A percentile compares a stretch with the other conserved stretches of the same genome.
These are phyloP conservation scores for Caenorhabditis macrosperma DNA, from an alignment of 2,888 invertebrate species.

Conservation along the genomic window DNA sequence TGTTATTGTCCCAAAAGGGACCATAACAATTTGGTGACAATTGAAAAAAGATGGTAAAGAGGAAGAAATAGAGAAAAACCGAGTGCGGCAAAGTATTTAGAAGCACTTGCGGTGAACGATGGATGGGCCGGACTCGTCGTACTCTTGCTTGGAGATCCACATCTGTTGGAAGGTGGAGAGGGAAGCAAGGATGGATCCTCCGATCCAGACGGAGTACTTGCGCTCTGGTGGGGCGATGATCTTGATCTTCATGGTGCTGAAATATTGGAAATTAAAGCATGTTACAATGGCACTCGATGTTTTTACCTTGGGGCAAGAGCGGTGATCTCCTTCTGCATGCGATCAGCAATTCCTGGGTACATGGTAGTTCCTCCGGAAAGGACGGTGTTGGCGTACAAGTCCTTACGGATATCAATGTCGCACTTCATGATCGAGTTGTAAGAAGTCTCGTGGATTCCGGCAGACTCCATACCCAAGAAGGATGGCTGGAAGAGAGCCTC, in stretches of 20 bases:
- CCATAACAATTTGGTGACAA: slow-evolving; percentile 52
- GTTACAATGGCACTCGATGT: too few relatives aligned
- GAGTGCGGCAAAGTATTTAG: slow-evolving; percentile 78
- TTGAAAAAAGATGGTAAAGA: slow-evolving; percentile 31
- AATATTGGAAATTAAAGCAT: slow-evolving; percentile 27
- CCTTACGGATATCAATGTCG: slow-evolving; percentile 93
- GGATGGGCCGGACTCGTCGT: slow-evolving; percentile 84
- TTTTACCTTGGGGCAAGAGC: slow-evolving; percentile 84
- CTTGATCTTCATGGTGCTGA: slow-evolving; percentile 84
- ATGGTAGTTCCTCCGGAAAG: slow-evolving; percentile 85
- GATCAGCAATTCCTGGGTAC: slow-evolving; percentile 96
- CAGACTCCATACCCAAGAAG: slow-evolving; percentile 85
- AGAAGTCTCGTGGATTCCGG: slow-evolving; percentile 84
- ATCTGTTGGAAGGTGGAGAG: slow-evolving; percentile 92
- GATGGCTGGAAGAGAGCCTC: slow-evolving; percentile 86
- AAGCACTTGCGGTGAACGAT: slow-evolving; percentile 81
- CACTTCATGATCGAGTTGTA: slow-evolving; percentile 95
- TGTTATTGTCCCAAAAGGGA: slow-evolving; percentile 51
- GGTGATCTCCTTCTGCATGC: slow-evolving; percentile 92
- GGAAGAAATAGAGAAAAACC: slow-evolving; percentile 18
- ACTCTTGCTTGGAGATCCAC: slow-evolving; percentile 89
- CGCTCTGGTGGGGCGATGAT: slow-evolving; percentile 86
- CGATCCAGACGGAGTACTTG: slow-evolving; percentile 98
- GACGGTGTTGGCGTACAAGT: slow-evolving; percentile 86
- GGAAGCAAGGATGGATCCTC: slow-evolving; percentile 95